A percentile compares a stretch with the other conserved stretches of the same genome.
These are phyloP conservation scores for Tachina lurida DNA, from an alignment of 2,888 invertebrate species.

Conservation along the genomic window DNA sequence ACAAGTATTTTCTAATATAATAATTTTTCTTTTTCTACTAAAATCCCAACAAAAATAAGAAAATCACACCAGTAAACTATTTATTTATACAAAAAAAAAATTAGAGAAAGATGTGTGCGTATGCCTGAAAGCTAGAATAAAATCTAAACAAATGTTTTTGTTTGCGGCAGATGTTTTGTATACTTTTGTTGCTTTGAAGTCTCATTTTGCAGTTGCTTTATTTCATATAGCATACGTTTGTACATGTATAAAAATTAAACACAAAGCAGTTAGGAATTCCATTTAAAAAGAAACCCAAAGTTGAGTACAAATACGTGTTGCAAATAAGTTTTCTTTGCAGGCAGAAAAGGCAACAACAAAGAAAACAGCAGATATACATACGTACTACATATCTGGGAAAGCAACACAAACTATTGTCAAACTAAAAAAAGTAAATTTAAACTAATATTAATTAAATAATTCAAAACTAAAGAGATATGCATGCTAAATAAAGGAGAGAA, in stretches of 20 bases:
- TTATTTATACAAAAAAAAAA: background rate
- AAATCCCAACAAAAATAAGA: background rate
- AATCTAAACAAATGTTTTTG: background rate
- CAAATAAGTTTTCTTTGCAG: background rate
- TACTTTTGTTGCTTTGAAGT: constrained; percentile 1
- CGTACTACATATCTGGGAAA: background rate
- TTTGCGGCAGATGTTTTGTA: constrained; percentile 11
- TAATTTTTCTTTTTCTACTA: background rate
- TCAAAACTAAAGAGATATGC: background rate
- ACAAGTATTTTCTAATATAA: constrained; percentile 55
- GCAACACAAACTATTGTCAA: background rate
- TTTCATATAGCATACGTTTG: background rate
- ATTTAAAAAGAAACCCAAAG: background rate
- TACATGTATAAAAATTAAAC: background rate
- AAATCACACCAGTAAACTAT: background rate
- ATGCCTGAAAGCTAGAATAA: background rate
- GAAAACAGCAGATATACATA: background rate
- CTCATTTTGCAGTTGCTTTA: background rate
- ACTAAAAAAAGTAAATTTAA: background rate
- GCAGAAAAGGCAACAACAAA: background rate
- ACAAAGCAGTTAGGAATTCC: background rate
- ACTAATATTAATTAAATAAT: background rate
- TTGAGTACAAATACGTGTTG: constrained; percentile 12
- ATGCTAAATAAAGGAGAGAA: background rate
- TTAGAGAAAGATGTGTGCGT: background rate